These are phyloP conservation scores for Lampropteryx suffumata DNA, from an alignment of 2,888 invertebrate genomes.

Conservation along the genomic window DNA sequence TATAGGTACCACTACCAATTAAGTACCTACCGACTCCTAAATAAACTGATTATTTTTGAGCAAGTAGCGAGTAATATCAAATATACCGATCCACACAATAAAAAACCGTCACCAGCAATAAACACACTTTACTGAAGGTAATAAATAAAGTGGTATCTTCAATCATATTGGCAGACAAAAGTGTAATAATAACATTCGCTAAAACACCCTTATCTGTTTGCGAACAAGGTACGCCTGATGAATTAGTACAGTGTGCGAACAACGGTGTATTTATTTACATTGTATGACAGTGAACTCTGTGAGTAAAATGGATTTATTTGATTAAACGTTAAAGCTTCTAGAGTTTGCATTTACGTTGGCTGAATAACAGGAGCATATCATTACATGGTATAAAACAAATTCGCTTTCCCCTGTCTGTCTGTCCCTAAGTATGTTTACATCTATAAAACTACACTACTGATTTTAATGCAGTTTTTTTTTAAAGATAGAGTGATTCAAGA, in stretches of 20 bases:
- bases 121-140: background rate
- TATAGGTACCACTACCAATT: no score
- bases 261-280: constrained; percentile 1
- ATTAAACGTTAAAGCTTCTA: no score
- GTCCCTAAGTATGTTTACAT: no score
- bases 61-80: background rate
- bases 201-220: constrained; percentile 2
- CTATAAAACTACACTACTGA: no score
- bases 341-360: no score
- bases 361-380: no score
- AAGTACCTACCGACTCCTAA: no score
- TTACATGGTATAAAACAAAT: no score
- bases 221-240: constrained; percentile 1
- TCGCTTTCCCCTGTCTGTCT: no score
- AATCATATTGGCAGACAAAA: background rate
- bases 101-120: background rate
- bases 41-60: background rate
- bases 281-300: background rate
- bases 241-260: constrained; percentile 2
- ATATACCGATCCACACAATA: background rate
- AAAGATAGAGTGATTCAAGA: no score
- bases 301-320: no score
- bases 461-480: no score
- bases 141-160: constrained; percentile 1
- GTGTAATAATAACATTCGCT: background rate